Evolutionary conservation across 2,888 invertebrate genomes (phyloP), one percentile per base, ranked within the genome.

Genomic region (Calliscelio sp.): DNA sequence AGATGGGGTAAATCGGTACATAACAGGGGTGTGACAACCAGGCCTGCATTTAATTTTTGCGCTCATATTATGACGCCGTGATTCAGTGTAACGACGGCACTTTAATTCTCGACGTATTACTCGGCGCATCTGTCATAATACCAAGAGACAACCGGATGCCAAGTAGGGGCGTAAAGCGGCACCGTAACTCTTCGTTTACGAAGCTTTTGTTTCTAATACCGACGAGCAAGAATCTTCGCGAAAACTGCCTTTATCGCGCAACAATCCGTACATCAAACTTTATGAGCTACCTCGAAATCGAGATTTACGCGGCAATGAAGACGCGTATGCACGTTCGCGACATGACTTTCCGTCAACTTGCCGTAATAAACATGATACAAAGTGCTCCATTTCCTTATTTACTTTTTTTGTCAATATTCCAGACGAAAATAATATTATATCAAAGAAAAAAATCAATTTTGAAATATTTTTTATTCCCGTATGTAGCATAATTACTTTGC

Each of bases 81-180:
- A 61, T 59, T 84, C 80, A 73, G 57, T 51, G 28, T 84, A 78
- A 85, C 81, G 65, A 81, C 61, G 74, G 25, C 55, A 85, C 28
- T 74, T 74, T 81, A 81, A 81, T 78, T 81, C 49, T 44, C 53
- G 41, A 68, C 63, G 73, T 79, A 71, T 80, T 71, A 65, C 81
- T 55, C 22, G 63, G 53, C 83, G 49, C 88, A 92, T 92, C 90
- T 90, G 92, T 93, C 93, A 92, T 93, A 92, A 92, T 93, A 92
- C 87, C 87, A 85, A 88, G 90, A 90, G 81, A 92, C 92, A 92
- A 92, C 88, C 86, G 89, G 89, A 90, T 90, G 88, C 89, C 86
- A 88, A 82, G 87, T 86, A 88, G 84, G 87, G 89, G 89, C 88
- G 90, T 90, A 90, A 91, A 90, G 88, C 85, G 87, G 84, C 83